A percentile compares a stretch with the other conserved stretches of the same genome.
phyloP scores from a whole-genome alignment of 1,140 invertebrate genomes.

The Drosophila serrata region DNA sequence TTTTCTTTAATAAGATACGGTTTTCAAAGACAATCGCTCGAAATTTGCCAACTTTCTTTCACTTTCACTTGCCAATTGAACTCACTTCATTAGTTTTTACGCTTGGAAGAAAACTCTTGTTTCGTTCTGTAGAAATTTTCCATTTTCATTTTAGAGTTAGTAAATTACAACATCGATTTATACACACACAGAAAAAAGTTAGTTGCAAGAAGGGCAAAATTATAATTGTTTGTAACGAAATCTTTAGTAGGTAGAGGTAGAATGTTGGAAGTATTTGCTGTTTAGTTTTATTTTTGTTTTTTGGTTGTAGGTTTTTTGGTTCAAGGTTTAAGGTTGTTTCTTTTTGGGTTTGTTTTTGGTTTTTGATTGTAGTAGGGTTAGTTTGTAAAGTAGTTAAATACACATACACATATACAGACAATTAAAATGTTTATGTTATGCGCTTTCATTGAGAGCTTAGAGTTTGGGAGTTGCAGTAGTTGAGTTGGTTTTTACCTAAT shows the following conservation, averaged over 20 bases:
- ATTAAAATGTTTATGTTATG: constrained; percentile 57
- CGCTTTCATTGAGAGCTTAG: constrained; percentile 53
- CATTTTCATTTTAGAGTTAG: constrained; percentile 62
- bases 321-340: constrained; percentile 22
- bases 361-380: constrained; percentile 40
- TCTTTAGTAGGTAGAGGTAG: constrained; percentile 22
- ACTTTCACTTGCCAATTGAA: constrained; percentile 83
- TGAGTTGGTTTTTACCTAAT: constrained; percentile 92
- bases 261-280: constrained; percentile 42
- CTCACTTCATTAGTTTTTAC: constrained; percentile 74
- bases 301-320: constrained; percentile 37
- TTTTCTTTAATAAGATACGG: constrained; percentile 20
- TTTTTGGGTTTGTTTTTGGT: constrained; percentile 41
- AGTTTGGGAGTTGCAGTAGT: constrained; percentile 57
- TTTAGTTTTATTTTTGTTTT: constrained; percentile 38
- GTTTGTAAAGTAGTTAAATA: constrained; percentile 61
- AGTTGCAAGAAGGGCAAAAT: constrained; percentile 76
- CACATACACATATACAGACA: constrained; percentile 79
- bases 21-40: constrained; percentile 43
- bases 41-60: constrained; percentile 71
- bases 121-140: constrained; percentile 75
- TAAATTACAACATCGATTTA: constrained; percentile 83
- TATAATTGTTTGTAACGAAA: constrained; percentile 57
- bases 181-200: constrained; percentile 76
- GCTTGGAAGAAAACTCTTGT: constrained; percentile 64